Conservation (phyloP, 2,797 vertebrate genomes). For the Lepus oiostolus region DNA sequence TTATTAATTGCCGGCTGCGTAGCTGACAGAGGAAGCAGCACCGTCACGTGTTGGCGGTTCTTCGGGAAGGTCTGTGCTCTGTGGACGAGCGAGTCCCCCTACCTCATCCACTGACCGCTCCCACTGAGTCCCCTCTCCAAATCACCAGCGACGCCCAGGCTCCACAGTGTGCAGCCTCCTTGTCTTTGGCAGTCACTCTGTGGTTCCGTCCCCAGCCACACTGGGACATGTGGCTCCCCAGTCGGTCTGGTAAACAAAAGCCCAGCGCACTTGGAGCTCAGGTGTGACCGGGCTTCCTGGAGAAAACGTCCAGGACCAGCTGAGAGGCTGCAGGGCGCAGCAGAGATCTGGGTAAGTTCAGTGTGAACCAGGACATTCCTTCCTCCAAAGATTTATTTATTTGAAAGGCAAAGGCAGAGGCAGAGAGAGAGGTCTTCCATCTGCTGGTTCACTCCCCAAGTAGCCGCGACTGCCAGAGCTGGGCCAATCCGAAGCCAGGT, state of each 20-base stretch:
- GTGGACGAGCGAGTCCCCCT: neutral
- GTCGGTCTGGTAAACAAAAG: neutral
- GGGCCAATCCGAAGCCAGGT: too few species aligned
- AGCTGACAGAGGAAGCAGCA: neutral
- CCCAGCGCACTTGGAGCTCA: neutral
- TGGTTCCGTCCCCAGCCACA: too few species aligned
- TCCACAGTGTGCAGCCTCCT: neutral
- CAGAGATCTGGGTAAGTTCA: neutral
- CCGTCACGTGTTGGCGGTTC: too few species aligned
- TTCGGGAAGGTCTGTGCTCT: neutral
- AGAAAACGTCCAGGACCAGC: neutral
- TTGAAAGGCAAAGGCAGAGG: too few species aligned
- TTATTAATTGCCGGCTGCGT: neutral
- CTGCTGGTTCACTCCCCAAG: too few species aligned
- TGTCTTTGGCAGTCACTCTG: neutral
- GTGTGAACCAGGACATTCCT: neutral
- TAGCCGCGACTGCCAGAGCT: too few species aligned
- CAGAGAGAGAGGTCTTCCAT: too few species aligned
- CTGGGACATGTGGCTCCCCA: neutral
- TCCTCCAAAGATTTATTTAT: too few species aligned
- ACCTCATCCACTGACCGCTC: neutral
- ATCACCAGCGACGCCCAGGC: neutral
- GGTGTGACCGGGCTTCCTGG: neutral
- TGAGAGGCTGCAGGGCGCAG: neutral
- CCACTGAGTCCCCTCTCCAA: neutral